phyloP scores from a whole-genome alignment of 1,140 invertebrate species.

The Helicorthomorpha holstii region DNA sequence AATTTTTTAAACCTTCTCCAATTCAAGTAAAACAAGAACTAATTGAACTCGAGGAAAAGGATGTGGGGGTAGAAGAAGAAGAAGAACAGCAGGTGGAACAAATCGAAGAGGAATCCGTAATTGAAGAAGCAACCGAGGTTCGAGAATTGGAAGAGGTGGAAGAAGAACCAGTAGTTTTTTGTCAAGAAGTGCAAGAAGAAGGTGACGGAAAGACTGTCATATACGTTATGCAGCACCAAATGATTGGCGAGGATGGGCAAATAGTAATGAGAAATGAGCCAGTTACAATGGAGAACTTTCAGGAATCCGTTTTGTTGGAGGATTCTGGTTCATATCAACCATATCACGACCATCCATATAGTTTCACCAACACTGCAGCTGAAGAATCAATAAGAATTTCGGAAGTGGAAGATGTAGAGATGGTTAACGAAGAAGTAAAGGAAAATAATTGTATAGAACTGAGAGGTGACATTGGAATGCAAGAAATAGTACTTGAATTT shows the following conservation, averaged over 20 bases:
- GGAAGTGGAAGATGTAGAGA: too few relatives aligned
- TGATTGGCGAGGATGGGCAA: not conserved
- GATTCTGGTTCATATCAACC: not conserved
- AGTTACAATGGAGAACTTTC: not conserved
- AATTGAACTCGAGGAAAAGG: conserved; percentile 8
- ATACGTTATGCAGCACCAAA: too few relatives aligned
- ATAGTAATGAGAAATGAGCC: not conserved
- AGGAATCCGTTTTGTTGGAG: not conserved
- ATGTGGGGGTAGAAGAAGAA: conserved; percentile 11
- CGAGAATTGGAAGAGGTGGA: not conserved
- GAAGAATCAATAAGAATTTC: too few relatives aligned
- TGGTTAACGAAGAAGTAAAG: too few relatives aligned
- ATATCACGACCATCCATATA: not conserved
- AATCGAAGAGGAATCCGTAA: not conserved
- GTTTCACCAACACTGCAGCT: too few relatives aligned
- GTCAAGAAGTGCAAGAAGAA: not conserved
- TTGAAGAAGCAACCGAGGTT: not conserved
- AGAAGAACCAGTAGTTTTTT: not conserved
- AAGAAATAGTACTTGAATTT: too few relatives aligned
- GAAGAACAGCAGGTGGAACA: conserved; percentile 11
- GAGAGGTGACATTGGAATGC: too few relatives aligned
- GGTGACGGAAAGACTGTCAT: not conserved
- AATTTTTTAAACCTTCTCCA: conserved; percentile 1
- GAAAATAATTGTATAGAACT: too few relatives aligned
- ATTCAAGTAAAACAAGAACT: conserved; percentile 4